A percentile compares a stretch with the other conserved stretches of the same genome.
Conservation (phyloP, 2,797 vertebrate genomes). For the Parotocinclus haroldoi region DNA sequence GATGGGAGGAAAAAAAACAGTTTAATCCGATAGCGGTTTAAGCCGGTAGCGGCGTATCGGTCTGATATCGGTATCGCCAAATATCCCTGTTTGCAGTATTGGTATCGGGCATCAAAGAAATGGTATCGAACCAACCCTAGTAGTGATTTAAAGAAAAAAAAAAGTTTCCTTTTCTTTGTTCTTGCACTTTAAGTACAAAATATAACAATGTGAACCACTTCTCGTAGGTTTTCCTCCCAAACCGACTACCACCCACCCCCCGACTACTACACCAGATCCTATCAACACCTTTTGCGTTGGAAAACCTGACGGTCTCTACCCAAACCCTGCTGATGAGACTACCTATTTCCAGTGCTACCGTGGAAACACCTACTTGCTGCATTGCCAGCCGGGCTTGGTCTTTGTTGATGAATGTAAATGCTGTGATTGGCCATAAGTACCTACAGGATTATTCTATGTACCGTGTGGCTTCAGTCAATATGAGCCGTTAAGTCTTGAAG, state of each 20-base stretch:
- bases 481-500: too few relatives aligned
- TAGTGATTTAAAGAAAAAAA: too few relatives aligned
- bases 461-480: too few relatives aligned
- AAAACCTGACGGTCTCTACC: conserved; percentile 68
- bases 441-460: background rate
- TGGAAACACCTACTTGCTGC: conserved; percentile 67
- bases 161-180: too few relatives aligned
- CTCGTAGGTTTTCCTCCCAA: conserved; percentile 68
- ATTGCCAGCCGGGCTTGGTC: conserved; percentile 71
- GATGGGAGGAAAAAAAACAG: too few relatives aligned
- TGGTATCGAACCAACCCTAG: too few relatives aligned
- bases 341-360: conserved; percentile 71
- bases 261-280: conserved; percentile 67
- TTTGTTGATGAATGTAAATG: conserved; percentile 72
- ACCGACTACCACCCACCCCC: conserved; percentile 63
- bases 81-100: too few relatives aligned
- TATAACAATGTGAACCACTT: conserved; percentile 6
- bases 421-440: conserved; percentile 66
- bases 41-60: too few relatives aligned
- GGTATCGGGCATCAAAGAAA: too few relatives aligned
- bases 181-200: background rate
- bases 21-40: too few relatives aligned
- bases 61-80: too few relatives aligned
- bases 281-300: conserved; percentile 57
- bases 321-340: conserved; percentile 54